These are phyloP conservation scores for Saxidomus purpurata DNA, from an alignment of 1,140 invertebrate species.

Conservation along the genomic window DNA sequence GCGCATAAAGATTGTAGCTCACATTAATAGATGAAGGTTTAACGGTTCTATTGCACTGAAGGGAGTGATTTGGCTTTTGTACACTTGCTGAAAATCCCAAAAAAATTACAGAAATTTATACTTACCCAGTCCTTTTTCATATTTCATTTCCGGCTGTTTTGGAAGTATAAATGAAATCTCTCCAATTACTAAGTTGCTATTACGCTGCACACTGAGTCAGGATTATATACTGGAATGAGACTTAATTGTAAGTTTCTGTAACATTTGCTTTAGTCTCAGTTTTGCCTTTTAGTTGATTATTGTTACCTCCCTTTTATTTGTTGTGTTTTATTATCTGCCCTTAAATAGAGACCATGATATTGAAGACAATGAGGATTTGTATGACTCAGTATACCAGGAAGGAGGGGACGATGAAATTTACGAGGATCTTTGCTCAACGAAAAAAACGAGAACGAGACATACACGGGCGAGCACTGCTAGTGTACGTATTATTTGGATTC, in stretches of 20 bases:
- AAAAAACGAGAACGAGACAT: not conserved
- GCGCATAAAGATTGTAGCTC: too few species aligned
- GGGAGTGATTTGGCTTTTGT: too few species aligned
- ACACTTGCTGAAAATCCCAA: too few species aligned
- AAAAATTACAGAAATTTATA: too few species aligned
- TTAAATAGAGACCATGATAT: conserved; percentile 81
- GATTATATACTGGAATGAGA: not conserved
- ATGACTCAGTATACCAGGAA: conserved; percentile 83
- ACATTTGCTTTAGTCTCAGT: conserved; percentile 9
- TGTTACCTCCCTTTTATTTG: conserved; percentile 53
- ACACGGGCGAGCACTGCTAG: conserved; percentile 17
- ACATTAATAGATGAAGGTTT: too few species aligned
- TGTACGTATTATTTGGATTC: conserved; percentile 8
- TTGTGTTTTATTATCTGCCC: conserved; percentile 69
- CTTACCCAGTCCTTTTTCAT: too few species aligned
- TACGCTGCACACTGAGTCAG: not conserved
- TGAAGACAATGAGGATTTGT: conserved; percentile 83
- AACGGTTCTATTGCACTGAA: too few species aligned
- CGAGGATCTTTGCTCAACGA: conserved; percentile 84
- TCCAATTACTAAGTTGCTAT: too few species aligned
- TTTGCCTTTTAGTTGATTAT: not conserved
- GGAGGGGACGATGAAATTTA: conserved; percentile 90
- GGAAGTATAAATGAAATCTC: too few species aligned
- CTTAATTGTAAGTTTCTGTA: not conserved
- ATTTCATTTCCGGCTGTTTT: too few species aligned